Evolutionary conservation across 2,888 invertebrate genomes (phyloP), one percentile per base, ranked within the genome.

Genomic region (Xiphydria camelus): DNA sequence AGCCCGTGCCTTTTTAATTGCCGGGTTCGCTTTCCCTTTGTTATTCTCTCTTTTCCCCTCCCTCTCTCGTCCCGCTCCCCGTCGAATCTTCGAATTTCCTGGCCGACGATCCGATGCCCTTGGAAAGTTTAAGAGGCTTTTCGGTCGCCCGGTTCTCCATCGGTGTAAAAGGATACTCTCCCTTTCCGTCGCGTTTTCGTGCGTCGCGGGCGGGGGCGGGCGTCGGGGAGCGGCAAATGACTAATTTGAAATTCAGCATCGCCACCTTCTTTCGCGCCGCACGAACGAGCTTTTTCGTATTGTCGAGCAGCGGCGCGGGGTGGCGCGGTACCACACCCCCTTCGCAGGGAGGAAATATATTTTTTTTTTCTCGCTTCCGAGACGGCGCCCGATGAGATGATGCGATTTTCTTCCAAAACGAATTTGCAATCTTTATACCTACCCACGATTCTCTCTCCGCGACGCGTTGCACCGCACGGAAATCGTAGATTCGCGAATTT

Each of bases 171-270:
- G 23, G 23, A n/a, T 7, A 6, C 6, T 23, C 23, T 23, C 23
- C 23, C 23, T n/a, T n/a, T n/a, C n/a, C n/a, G n/a, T n/a, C n/a
- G n/a, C n/a, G n/a, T n/a, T n/a, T n/a, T n/a, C n/a, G n/a, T n/a
- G n/a, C n/a, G n/a, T n/a, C n/a, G n/a, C n/a, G n/a, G n/a, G n/a
- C n/a, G n/a, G n/a, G n/a, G n/a, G n/a, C n/a, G n/a, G n/a, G n/a
- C n/a, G n/a, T n/a, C n/a, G n/a, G n/a, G n/a, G n/a, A n/a, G 43
- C 20, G 20, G 18, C 17, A 22, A 36, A 39, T 47, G 50, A 49
- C 51, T 52, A 57, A 67, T 62, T 62, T 62, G 36, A 65, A 68
- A 70, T 70, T 68, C 69, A 62, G 61, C 41, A 46, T 51, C 51
- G 61, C 49, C 47, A 49, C 55, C 53, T 51, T 50, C 47, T 53